phyloP scores from a whole-genome alignment of 1,140 invertebrate genomes.

The Atopsyche davidsoni region DNA sequence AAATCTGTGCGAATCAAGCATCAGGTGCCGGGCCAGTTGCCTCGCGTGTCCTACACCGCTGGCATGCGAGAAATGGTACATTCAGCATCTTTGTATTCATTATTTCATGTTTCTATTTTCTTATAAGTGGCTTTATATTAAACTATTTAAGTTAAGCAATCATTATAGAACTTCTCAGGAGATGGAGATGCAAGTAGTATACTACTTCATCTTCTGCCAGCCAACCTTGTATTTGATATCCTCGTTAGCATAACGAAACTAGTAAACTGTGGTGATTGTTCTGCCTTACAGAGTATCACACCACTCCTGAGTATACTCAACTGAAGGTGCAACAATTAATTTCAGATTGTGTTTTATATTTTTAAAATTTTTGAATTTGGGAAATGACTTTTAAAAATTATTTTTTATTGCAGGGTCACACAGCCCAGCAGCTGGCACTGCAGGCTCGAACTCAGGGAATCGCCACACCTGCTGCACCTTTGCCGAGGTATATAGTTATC shows the following conservation, averaged over 20 bases:
- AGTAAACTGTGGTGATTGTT: too few relatives aligned
- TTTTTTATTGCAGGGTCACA: conserved; percentile 17
- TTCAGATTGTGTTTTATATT: too few relatives aligned
- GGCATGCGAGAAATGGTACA: conserved; percentile 61
- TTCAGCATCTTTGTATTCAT: conserved; percentile 20
- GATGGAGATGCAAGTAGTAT: too few relatives aligned
- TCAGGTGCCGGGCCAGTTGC: conserved; percentile 67
- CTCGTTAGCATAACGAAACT: too few relatives aligned
- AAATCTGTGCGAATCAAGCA: conserved; percentile 81
- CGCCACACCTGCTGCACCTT: conserved; percentile 6
- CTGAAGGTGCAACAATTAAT: too few relatives aligned
- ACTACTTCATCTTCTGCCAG: too few relatives aligned
- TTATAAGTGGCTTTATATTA: neutral
- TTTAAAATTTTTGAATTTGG: neutral
- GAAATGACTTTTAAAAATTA: neutral
- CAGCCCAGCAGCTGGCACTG: conserved; percentile 23
- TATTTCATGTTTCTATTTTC: conserved; percentile 5
- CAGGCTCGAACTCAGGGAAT: conserved; percentile 21
- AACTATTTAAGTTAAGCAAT: too few relatives aligned
- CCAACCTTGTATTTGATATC: too few relatives aligned
- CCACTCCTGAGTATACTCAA: too few relatives aligned
- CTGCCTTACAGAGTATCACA: too few relatives aligned
- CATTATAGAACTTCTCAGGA: too few relatives aligned
- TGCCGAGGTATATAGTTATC: conserved; percentile 20
- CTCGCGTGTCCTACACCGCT: conserved; percentile 68